Evolutionary conservation across 2,113 vertebrate species (phyloP).

Genomic region (Theristicus caerulescens): DNA sequence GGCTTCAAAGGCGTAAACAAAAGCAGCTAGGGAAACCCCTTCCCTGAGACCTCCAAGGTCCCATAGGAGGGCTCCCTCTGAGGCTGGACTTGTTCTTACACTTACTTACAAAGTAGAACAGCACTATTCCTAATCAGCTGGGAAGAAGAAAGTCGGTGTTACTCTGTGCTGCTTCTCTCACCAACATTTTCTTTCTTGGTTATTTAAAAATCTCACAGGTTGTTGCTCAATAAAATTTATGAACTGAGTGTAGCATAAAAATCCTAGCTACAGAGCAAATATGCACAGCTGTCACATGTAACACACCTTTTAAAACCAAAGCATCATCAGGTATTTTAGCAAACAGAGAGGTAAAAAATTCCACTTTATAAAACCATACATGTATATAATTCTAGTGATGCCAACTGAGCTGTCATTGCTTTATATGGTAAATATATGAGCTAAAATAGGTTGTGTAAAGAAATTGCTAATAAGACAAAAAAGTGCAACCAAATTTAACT

Average conservation of each 20-base stretch:
- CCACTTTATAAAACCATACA: neutral
- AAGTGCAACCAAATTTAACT: slow-evolving; percentile 34
- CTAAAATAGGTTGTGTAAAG: slow-evolving; percentile 33
- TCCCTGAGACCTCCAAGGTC: neutral
- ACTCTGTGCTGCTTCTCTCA: neutral
- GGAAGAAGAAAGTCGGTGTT: neutral
- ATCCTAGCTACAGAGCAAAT: neutral
- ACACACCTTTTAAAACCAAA: neutral
- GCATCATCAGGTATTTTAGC: neutral
- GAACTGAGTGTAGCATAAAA: neutral
- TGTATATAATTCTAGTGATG: neutral
- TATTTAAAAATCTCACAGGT: neutral
- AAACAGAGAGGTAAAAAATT: slow-evolving; percentile 1
- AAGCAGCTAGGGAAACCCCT: neutral
- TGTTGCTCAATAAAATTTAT: neutral
- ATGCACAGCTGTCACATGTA: neutral
- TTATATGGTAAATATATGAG: slow-evolving; percentile 18
- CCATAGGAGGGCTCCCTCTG: neutral
- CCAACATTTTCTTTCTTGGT: neutral
- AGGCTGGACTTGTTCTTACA: neutral
- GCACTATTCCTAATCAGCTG: neutral
- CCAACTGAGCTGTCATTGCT: neutral
- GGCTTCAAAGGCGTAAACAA: neutral
- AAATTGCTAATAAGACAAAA: slow-evolving; percentile 26
- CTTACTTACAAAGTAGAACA: neutral